Evolutionary conservation across 1,140 invertebrate genomes (phyloP).

Genomic region (Bathynomus jamesi): DNA sequence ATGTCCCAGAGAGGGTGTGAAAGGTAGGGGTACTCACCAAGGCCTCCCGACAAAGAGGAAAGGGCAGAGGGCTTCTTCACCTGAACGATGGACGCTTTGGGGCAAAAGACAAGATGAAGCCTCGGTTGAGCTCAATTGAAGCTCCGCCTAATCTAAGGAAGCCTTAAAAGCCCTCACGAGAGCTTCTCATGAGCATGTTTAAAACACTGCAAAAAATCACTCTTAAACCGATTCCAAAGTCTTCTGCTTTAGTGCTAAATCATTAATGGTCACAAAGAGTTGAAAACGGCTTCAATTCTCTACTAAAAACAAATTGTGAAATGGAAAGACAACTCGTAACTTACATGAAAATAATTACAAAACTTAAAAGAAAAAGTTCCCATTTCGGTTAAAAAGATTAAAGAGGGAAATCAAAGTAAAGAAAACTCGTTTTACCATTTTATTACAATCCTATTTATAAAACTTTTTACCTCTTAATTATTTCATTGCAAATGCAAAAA

Average conservation of each 20-base stretch:
- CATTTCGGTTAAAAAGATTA: not conserved
- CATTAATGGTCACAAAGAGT: too few species aligned
- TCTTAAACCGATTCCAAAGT: not conserved
- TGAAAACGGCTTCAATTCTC: not conserved
- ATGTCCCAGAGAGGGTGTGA: not conserved
- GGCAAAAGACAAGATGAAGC: constrained; percentile 1
- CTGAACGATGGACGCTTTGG: not conserved
- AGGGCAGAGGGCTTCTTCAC: not conserved
- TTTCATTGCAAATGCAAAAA: too few species aligned
- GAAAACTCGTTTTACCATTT: too few species aligned
- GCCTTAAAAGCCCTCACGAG: not conserved
- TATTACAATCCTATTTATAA: too few species aligned
- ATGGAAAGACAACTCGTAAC: not conserved
- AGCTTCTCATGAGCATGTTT: not conserved
- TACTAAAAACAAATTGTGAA: not conserved
- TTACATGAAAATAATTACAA: not conserved
- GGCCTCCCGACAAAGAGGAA: not conserved
- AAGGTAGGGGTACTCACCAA: not conserved
- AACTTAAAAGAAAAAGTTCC: not conserved
- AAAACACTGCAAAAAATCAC: not conserved
- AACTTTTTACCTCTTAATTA: too few species aligned
- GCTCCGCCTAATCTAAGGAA: not conserved
- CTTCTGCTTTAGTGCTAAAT: too few species aligned
- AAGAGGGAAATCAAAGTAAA: not conserved
- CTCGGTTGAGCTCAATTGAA: not conserved